Evolutionary conservation across 2,113 vertebrate genomes (phyloP), one percentile per base, ranked within the genome.

Genomic region (Ovis canadensis): DNA sequence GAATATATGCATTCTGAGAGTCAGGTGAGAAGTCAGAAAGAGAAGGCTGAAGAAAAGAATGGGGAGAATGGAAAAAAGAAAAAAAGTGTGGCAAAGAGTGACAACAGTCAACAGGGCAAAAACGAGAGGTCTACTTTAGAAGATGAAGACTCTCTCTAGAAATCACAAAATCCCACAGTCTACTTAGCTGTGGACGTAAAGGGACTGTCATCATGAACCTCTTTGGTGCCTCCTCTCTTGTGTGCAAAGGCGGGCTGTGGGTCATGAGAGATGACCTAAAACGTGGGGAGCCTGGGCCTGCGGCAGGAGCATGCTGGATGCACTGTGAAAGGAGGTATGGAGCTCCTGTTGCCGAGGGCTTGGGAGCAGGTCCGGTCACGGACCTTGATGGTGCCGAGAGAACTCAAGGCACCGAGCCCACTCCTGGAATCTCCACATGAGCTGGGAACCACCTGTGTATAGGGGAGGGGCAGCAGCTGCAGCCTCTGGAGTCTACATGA

Each of bases 401-500:
- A 25, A 57, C 83, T 83, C 43, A 43, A 62, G 36, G 86, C 91
- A 60, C n/a, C 21, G 19, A 92, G 88, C 84, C 48, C 12, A 86
- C 81, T 92, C 43, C 93, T 91, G 77, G 94, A 96, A 92, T 31
- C 88, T 94, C 31, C 67, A n/a, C 25, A 85, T 29, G n/a, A 59
- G 71, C 78, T 31, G 33, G 78, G 36, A 94, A 93, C 29, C 91
- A 94, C 91, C 94, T 91, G 94, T 87, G 93, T 74, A 19, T 1
- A 81, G 84, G 77, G 95, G 52, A 9, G 85, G 57, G 88, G 85
- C 54, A 13, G 88, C 88, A 92, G 96, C 88, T 93, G 78, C 77
- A 23, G 90, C 23, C 48, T 45, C 89, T 54, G 21, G 78, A 62
- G 82, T 74, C 88, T 10, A 5, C 60, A 36, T 17, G 52, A 96